These are phyloP conservation scores for Drosophila athabasca DNA, from an alignment of 1,140 invertebrate species.

Conservation along the genomic window DNA sequence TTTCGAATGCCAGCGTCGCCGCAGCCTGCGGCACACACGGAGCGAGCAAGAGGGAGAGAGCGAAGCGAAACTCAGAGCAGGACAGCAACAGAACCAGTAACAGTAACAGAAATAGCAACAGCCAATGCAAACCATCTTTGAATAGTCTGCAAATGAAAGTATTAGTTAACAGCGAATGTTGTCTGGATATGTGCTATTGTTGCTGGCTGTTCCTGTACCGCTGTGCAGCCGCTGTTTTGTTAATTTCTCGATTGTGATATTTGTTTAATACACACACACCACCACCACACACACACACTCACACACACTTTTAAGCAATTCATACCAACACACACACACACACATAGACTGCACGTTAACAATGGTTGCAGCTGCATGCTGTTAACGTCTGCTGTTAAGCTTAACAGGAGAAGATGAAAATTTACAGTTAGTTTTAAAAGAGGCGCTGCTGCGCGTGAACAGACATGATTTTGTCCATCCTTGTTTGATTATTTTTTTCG, in stretches of 20 bases:
- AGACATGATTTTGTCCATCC: slow-evolving; percentile 5
- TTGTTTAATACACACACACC: slow-evolving; percentile 72
- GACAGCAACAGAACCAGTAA: slow-evolving; percentile 29
- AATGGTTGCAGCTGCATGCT: slow-evolving; percentile 64
- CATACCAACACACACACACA: slow-evolving; percentile 15
- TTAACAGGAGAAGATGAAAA: slow-evolving; percentile 26
- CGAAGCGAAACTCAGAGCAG: slow-evolving; percentile 32
- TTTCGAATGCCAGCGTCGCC: slow-evolving; percentile 18
- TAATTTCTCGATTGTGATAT: slow-evolving; percentile 82
- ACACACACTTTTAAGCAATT: slow-evolving; percentile 15
- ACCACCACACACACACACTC: slow-evolving; percentile 33
- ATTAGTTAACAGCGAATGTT: too few relatives aligned
- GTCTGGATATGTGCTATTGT: slow-evolving; percentile 22
- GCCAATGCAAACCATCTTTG: slow-evolving; percentile 1
- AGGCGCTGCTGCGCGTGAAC: slow-evolving; percentile 54
- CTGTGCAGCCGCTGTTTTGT: slow-evolving; percentile 77
- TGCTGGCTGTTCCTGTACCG: slow-evolving; percentile 34
- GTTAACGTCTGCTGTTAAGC: slow-evolving; percentile 52
- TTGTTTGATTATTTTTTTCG: slow-evolving; percentile 44
- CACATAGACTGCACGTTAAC: slow-evolving; percentile 69
- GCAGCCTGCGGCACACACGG: too few relatives aligned
- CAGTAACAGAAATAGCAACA: slow-evolving; percentile 21
- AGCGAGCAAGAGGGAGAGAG: slow-evolving; percentile 15
- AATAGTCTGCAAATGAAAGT: not conserved
- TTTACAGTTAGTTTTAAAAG: slow-evolving; percentile 36